These are phyloP conservation scores for Patiria miniata DNA, from an alignment of 35 echinoderm and acorn worm genomes.

Conservation along the genomic window DNA sequence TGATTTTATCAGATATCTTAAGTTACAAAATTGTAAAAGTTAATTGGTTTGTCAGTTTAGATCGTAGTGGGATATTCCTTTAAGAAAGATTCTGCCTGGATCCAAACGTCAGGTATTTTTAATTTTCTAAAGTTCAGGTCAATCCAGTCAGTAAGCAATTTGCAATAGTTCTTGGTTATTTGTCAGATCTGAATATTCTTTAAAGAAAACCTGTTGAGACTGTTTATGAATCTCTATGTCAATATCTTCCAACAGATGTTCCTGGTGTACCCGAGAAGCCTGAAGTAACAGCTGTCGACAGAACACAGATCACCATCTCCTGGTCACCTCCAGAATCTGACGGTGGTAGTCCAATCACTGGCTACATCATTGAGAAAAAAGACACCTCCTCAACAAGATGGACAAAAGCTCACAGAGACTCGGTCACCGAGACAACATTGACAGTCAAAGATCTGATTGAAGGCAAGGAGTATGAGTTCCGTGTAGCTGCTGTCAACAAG, in stretches of 20 bases:
- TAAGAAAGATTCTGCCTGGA: no score
- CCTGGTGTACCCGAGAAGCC: slow-evolving; percentile 65
- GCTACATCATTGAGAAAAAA: slow-evolving; percentile 50
- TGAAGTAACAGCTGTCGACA: slow-evolving; percentile 57
- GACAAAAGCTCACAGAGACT: slow-evolving; percentile 34
- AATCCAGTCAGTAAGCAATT: no score
- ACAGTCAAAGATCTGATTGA: slow-evolving; percentile 69
- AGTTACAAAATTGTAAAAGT: no score
- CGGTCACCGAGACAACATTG: slow-evolving; percentile 52
- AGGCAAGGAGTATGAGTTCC: slow-evolving; percentile 87
- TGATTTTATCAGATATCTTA: no score
- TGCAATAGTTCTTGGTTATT: no score
- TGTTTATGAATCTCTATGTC: no score
- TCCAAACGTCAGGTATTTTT: no score
- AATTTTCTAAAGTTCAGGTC: no score
- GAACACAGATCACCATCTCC: slow-evolving; percentile 42
- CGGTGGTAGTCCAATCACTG: slow-evolving; percentile 55
- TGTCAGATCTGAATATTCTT: no score
- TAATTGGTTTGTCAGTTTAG: not conserved
- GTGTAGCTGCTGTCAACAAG: slow-evolving; percentile 86
- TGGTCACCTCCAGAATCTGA: slow-evolving; percentile 62
- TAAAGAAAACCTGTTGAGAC: no score
- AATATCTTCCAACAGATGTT: no score
- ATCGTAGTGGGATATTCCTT: no score
- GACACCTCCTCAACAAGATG: slow-evolving; percentile 47